phyloP scores from a whole-genome alignment of 2,888 invertebrate species.

The Parthenolecanium corni region DNA sequence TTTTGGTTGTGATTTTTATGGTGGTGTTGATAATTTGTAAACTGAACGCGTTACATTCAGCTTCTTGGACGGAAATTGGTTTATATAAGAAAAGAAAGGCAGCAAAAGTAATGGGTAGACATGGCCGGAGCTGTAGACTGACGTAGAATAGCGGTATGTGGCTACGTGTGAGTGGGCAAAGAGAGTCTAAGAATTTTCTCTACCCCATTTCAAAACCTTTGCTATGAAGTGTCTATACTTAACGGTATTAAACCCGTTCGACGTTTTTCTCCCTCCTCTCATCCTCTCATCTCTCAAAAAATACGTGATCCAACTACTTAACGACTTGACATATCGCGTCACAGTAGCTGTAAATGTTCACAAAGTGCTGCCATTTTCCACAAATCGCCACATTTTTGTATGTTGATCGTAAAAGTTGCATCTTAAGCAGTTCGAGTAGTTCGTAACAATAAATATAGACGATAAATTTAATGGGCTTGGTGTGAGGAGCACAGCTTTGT shows the following conservation, averaged over 20 bases:
- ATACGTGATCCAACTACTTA: conserved; percentile 20
- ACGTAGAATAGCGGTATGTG: background rate
- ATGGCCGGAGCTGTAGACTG: background rate
- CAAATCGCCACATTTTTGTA: conserved; percentile 15
- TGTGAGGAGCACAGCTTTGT: too few relatives aligned
- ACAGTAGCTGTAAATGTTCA: conserved; percentile 23
- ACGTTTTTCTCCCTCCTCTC: conserved; percentile 6
- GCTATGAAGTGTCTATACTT: conserved; percentile 25
- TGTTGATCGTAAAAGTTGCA: conserved; percentile 16
- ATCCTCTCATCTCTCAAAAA: conserved; percentile 2
- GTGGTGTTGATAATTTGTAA: conserved; percentile 24
- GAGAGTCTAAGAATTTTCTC: conserved; percentile 13
- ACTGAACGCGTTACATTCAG: conserved; percentile 26
- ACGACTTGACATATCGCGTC: conserved; percentile 21
- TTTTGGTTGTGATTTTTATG: conserved; percentile 15
- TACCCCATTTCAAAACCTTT: conserved; percentile 22
- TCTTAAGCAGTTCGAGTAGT: conserved; percentile 19
- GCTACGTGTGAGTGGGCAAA: background rate
- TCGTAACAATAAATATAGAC: conserved; percentile 1
- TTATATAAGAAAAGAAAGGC: conserved; percentile 14
- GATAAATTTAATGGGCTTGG: background rate
- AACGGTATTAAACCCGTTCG: conserved; percentile 28
- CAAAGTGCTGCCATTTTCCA: conserved; percentile 20
- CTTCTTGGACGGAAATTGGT: conserved; percentile 25
- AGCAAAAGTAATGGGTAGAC: conserved; percentile 12